Evolutionary conservation across 1,140 invertebrate species (phyloP).

Genomic region (Diploscapter pachys): DNA sequence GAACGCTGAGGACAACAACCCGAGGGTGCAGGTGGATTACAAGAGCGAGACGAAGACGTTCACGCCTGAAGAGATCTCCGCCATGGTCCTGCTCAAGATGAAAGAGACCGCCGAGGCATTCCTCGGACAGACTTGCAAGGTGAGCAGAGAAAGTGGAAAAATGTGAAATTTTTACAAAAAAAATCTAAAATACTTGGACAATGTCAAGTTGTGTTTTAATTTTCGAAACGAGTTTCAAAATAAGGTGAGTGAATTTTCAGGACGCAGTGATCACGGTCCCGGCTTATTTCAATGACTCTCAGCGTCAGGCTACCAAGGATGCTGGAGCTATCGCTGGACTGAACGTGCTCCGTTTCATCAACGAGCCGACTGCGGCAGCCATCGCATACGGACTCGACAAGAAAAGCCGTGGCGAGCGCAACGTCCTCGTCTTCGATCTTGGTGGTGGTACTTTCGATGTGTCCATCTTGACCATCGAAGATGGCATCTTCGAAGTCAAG

Average conservation of each 20-base stretch:
- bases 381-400: constrained; percentile 98
- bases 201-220: background rate
- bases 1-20: constrained; percentile 58
- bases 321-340: constrained; percentile 74
- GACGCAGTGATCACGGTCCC: constrained; percentile 91
- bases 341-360: constrained; percentile 95
- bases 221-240: too few species aligned
- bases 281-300: constrained; percentile 92
- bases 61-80: constrained; percentile 69
- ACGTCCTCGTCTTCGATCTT: constrained; percentile 77
- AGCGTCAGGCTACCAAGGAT: constrained; percentile 89
- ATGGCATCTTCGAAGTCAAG: constrained; percentile 91
- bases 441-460: constrained; percentile 97
- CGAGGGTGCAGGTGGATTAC: constrained; percentile 31
- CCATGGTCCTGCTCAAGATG: constrained; percentile 72
- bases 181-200: too few species aligned
- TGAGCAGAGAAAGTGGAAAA: too few species aligned
- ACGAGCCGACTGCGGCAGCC: constrained; percentile 95
- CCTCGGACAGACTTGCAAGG: constrained; percentile 56
- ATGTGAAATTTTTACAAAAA: too few species aligned
- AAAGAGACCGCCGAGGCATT: constrained; percentile 64
- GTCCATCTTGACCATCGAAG: constrained; percentile 87
- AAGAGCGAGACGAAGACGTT: constrained; percentile 40
- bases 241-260: background rate
- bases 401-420: constrained; percentile 76